Percentiles rank a stretch among this genome's conserved stretches.
Conservation (phyloP, 2,888 invertebrate genomes). For the Reticulitermes lucifugus region DNA sequence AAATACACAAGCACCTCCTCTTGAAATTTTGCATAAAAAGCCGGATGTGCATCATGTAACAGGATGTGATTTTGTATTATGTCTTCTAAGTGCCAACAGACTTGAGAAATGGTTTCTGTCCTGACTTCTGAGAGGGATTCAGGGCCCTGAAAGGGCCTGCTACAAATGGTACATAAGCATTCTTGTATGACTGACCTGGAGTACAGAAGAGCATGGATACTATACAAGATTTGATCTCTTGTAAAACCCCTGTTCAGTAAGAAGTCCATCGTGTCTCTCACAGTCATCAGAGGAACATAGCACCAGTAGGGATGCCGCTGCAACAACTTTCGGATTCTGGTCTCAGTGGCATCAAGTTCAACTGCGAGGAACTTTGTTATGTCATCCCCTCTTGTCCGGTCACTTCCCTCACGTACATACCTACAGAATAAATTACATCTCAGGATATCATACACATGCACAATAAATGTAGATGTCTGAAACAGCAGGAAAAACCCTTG, state of each 20-base stretch:
- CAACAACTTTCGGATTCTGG: slow-evolving; percentile 62
- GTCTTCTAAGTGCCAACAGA: too few species aligned
- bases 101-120: too few species aligned
- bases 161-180: too few species aligned
- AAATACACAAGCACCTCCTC: too few species aligned
- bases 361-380: slow-evolving; percentile 62
- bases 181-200: slow-evolving; percentile 68
- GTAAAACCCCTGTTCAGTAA: slow-evolving; percentile 67
- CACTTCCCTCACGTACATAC: slow-evolving; percentile 63
- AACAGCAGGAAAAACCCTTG: too few species aligned
- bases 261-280: slow-evolving; percentile 71
- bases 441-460: too few species aligned
- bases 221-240: slow-evolving; percentile 68
- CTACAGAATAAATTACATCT: slow-evolving; percentile 56
- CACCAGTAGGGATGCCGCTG: slow-evolving; percentile 74
- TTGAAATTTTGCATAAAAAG: too few species aligned
- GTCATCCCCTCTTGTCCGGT: slow-evolving; percentile 67
- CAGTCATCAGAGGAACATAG: slow-evolving; percentile 70
- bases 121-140: too few species aligned
- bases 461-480: too few species aligned
- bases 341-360: slow-evolving; percentile 59
- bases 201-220: slow-evolving; percentile 76
- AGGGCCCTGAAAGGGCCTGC: too few species aligned
- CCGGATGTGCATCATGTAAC: too few species aligned
- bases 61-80: too few species aligned